Evolutionary conservation across 2,797 vertebrate species (phyloP).

Genomic region (Trachurus trachurus): DNA sequence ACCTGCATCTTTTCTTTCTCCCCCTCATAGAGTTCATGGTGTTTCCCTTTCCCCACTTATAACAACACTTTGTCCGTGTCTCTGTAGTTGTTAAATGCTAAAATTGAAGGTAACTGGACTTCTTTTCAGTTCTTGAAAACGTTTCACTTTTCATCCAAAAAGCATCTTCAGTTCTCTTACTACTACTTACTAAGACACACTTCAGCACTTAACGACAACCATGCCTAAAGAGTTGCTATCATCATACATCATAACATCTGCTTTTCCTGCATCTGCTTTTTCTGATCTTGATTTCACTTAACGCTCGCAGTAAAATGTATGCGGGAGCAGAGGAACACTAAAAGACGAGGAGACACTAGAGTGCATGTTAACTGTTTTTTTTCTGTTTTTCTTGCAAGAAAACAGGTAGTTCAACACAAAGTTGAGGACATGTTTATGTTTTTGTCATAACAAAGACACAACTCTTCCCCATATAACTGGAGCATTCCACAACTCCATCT

Average conservation of each 20-base stretch:
- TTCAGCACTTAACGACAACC: too few species aligned
- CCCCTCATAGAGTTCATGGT: too few species aligned
- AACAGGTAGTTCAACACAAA: slow-evolving; percentile 2
- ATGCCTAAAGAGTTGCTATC: too few species aligned
- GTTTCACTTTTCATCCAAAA: too few species aligned
- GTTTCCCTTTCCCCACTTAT: too few species aligned
- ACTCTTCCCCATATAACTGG: neutral
- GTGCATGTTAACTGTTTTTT: neutral
- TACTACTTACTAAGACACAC: too few species aligned
- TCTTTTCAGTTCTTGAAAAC: too few species aligned
- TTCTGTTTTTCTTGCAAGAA: slow-evolving; percentile 26
- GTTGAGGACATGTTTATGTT: slow-evolving; percentile 40
- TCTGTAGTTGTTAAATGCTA: too few species aligned
- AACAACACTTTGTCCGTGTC: too few species aligned
- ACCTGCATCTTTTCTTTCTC: too few species aligned
- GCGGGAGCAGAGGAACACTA: neutral
- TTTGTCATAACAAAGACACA: slow-evolving; percentile 35
- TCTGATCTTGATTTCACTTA: neutral
- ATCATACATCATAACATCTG: neutral
- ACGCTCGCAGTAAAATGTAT: neutral
- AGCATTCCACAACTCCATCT: neutral
- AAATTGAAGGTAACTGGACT: too few species aligned
- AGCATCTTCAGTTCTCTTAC: too few species aligned
- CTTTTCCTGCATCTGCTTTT: neutral
- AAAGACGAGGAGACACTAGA: neutral